Evolutionary conservation across 2,113 vertebrate species (phyloP).

Genomic region (Cinclus mexicanus): DNA sequence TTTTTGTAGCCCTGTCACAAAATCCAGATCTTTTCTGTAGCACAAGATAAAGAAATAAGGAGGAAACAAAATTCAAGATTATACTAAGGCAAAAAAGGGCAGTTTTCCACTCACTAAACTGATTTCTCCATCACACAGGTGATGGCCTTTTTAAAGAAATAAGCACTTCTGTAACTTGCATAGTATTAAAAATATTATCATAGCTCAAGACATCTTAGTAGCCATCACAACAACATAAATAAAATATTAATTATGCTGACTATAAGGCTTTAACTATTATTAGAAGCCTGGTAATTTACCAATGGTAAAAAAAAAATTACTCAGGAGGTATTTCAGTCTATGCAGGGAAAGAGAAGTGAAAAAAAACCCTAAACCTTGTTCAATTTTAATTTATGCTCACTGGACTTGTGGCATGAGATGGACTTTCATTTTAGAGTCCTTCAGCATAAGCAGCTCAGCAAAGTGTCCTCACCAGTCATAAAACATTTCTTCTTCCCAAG

Average conservation of each 20-base stretch:
- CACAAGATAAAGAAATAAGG: background rate
- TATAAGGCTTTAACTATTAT: background rate
- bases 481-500: background rate
- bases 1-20: background rate
- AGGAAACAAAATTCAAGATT: background rate
- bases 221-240: background rate
- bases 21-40: background rate
- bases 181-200: background rate
- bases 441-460: background rate
- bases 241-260: background rate
- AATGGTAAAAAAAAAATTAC: background rate
- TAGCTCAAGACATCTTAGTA: background rate
- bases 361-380: background rate
- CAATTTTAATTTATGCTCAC: background rate
- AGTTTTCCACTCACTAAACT: background rate
- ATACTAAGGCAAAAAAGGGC: background rate
- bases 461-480: rapidly evolving
- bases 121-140: background rate
- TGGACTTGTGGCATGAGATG: background rate
- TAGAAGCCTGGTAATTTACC: background rate
- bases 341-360: rapidly evolving
- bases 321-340: background rate
- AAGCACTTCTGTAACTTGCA: background rate
- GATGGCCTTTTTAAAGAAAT: background rate
- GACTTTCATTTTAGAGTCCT: background rate